phyloP scores from a whole-genome alignment of 2,113 vertebrate genomes.

The Polypterus bichir region DNA sequence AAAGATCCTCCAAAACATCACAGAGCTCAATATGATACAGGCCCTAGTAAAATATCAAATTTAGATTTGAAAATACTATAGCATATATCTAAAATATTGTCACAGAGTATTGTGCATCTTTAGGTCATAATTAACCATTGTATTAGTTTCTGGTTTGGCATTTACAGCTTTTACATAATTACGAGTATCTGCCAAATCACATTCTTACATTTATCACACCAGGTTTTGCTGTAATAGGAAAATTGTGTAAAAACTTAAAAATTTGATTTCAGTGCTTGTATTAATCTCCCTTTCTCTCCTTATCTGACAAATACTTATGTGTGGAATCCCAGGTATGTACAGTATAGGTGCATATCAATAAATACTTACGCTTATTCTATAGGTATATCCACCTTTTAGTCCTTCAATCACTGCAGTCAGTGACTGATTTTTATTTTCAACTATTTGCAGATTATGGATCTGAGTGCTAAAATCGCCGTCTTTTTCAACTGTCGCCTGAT shows the following conservation, averaged over 20 bases:
- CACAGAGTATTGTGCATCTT: no score
- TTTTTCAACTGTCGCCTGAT: slow-evolving; percentile 67
- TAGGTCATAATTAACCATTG: no score
- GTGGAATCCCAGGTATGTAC: not conserved
- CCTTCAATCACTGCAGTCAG: slow-evolving; percentile 71
- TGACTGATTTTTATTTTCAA: slow-evolving; percentile 53
- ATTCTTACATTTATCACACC: not conserved
- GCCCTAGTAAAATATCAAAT: no score
- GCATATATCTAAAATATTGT: no score
- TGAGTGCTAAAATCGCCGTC: slow-evolving; percentile 55
- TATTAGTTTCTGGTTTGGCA: no score
- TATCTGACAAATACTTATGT: not conserved
- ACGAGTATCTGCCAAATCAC: not conserved
- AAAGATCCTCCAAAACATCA: no score
- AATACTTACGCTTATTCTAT: slow-evolving; percentile 72
- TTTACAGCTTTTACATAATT: no score
- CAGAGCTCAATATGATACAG: no score
- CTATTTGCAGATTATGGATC: slow-evolving; percentile 59
- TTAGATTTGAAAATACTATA: no score
- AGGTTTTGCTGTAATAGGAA: not conserved
- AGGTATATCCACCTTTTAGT: slow-evolving; percentile 81
- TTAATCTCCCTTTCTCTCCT: not conserved
- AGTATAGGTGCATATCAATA: not conserved
- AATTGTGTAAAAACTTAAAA: slow-evolving; percentile 2
- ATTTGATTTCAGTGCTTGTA: not conserved